Evolutionary conservation across 2,888 invertebrate species (phyloP), one percentile per base, ranked within the genome.

Genomic region (Drosophila fungiperda): DNA sequence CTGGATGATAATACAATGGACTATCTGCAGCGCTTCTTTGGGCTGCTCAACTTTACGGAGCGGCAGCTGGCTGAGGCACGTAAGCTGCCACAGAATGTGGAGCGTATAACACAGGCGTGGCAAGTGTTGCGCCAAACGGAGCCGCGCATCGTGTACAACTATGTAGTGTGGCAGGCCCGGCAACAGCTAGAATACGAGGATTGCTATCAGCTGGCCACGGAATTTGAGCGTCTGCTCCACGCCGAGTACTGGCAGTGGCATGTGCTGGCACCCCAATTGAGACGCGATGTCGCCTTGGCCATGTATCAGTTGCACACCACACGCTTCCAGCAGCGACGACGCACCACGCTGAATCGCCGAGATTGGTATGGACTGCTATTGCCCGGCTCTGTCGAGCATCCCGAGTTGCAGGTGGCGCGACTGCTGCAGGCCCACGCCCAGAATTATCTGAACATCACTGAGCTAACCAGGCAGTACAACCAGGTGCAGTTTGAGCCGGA

Each of bases 241-340:
- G 73, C 89, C 0, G 92, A 92, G 58, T 92, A 92, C 53, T 92
- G 92, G 92, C 79, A 91, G 35, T 92, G 92, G 92, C 66, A 82
- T 42, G 84, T 89, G 1, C 80, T 92, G 5, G 65, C 73, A 0
- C 36, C 73, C 0, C 78, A 87, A 26, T 62, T 91, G 12, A 75
- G 71, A 1, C 87, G 91, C 1, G 84, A 92, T 11, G 92, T 92
- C 0, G 92, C 92, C 2, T 12, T 92, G 71, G 91, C 92, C 4
- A 80, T 84, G 33, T 92, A 88, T 45, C 83, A 92, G 29, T 83
- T 88, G 53, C 92, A 92, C 12, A 91, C 92, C 0, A 92, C 92
- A 23, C 89, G 92, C 3, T 92, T 92, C 38, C 91, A 92, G 65
- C 83, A 89, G 15, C 78, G 81, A 0, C 88, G 92, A 17, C 87